Evolutionary conservation across 1,140 invertebrate genomes (phyloP).

Genomic region (Notospermus geniculatus): DNA sequence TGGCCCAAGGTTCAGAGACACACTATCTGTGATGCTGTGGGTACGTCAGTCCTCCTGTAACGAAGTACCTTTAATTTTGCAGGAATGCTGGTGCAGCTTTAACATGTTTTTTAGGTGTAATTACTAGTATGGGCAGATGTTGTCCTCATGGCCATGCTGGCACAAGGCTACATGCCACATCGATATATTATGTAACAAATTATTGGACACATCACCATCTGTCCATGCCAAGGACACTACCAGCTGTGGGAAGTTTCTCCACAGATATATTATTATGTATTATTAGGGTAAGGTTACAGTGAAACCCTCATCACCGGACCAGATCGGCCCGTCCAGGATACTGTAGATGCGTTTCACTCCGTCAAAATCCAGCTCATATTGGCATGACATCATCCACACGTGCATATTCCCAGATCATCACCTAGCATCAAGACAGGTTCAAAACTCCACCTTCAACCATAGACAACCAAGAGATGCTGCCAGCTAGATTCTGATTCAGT

Average conservation of each 20-base stretch:
- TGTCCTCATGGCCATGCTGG: background rate
- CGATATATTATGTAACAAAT: no score
- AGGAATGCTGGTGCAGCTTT: background rate
- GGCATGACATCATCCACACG: background rate
- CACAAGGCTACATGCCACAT: no score
- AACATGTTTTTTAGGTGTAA: background rate
- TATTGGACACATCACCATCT: no score
- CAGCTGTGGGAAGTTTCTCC: no score
- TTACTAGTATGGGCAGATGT: background rate
- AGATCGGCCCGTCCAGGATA: no score
- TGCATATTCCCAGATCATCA: background rate
- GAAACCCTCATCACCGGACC: no score
- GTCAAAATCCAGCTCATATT: background rate
- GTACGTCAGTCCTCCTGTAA: background rate
- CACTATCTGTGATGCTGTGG: background rate
- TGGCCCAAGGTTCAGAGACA: background rate
- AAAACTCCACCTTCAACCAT: background rate
- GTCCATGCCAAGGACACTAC: no score
- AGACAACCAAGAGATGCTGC: background rate
- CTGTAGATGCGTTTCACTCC: no score
- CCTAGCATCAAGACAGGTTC: no score
- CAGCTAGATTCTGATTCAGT: background rate
- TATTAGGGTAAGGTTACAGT: no score
- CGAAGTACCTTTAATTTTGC: background rate
- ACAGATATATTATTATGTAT: no score